phyloP scores from a whole-genome alignment of 2,797 vertebrate species.

The Salarias fasciatus region DNA sequence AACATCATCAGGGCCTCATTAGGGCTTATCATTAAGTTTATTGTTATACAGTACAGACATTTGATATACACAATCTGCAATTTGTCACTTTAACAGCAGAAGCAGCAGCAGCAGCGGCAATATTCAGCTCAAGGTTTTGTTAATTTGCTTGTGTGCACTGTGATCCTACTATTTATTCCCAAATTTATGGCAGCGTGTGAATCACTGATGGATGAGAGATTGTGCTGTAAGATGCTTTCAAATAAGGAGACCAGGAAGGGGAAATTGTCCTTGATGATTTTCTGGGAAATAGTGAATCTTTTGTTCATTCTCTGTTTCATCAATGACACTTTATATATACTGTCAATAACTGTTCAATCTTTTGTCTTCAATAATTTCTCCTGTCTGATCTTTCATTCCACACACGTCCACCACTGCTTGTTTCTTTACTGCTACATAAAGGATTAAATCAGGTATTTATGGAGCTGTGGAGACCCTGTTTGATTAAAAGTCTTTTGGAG shows the following conservation, averaged over 20 bases:
- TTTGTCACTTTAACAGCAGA: too few relatives aligned
- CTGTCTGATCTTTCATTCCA: conserved; percentile 7
- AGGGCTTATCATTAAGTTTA: too few relatives aligned
- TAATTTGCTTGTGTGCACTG: too few relatives aligned
- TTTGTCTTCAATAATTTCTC: neutral
- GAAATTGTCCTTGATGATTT: neutral
- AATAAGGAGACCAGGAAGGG: conserved; percentile 2
- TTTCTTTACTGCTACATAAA: conserved; percentile 21
- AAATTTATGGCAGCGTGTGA: too few relatives aligned
- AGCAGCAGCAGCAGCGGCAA: too few relatives aligned
- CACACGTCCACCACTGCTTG: neutral
- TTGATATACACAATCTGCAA: too few relatives aligned
- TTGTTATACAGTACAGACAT: too few relatives aligned
- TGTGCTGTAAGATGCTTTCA: neutral
- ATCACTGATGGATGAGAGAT: too few relatives aligned
- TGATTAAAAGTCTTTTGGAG: conserved; percentile 26
- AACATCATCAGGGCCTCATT: too few relatives aligned
- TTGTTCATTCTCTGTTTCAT: neutral
- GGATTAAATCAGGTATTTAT: conserved; percentile 39
- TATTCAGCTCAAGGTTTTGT: too few relatives aligned
- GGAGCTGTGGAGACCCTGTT: conserved; percentile 26
- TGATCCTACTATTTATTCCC: too few relatives aligned
- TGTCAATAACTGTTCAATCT: neutral
- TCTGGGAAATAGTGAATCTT: neutral
- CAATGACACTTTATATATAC: neutral